Evolutionary conservation across 2,113 vertebrate genomes (phyloP).

Genomic region (Mormoops blainvillei): DNA sequence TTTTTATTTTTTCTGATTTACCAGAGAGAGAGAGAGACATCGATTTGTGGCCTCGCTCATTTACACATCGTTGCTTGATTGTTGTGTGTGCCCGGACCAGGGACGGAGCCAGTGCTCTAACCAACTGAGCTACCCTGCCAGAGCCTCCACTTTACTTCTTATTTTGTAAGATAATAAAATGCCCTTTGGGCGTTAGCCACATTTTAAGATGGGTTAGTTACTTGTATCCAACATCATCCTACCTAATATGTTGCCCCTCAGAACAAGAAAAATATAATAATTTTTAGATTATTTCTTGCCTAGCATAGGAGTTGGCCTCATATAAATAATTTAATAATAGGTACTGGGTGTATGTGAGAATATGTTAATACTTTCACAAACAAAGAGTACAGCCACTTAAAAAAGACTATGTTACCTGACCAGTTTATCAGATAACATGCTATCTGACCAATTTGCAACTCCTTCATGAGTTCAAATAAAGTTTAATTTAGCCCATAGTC

Average conservation of each 20-base stretch:
- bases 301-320: neutral
- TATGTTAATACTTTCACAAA: neutral
- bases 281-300: neutral
- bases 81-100: no score
- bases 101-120: no score
- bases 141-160: neutral
- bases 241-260: neutral
- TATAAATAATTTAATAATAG: neutral
- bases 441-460: neutral
- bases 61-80: no score
- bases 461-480: constrained; percentile 15
- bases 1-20: no score
- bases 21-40: no score
- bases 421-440: no score
- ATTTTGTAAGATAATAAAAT: neutral
- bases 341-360: neutral
- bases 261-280: neutral
- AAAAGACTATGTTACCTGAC: no score
- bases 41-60: no score
- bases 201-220: neutral
- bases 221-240: neutral
- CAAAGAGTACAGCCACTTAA: neutral
- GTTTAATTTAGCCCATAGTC: neutral
- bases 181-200: neutral
- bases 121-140: no score